Evolutionary conservation across 1,140 invertebrate species (phyloP).

Genomic region (Magallana angulata): DNA sequence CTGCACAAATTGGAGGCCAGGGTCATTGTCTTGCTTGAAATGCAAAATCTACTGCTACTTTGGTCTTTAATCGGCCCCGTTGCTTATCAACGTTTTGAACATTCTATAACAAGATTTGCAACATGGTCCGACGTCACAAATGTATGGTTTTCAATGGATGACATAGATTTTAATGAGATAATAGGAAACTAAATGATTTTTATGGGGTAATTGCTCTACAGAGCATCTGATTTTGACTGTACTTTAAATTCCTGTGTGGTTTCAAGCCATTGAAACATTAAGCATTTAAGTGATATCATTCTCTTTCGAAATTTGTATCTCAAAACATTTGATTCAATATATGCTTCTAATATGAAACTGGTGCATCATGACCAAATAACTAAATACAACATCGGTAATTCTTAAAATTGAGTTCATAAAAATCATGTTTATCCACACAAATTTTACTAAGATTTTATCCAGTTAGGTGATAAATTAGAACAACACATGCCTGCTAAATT

Average conservation of each 20-base stretch:
- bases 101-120: background rate
- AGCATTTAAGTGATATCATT: no score
- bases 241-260: constrained; percentile 27
- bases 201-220: constrained; percentile 4
- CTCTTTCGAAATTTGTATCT: no score
- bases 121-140: constrained; percentile 20
- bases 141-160: constrained; percentile 1
- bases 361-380: no score
- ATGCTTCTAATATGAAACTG: no score
- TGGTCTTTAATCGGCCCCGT: background rate
- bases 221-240: background rate
- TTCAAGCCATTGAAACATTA: background rate
- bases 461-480: no score
- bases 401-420: no score
- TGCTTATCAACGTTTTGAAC: constrained; percentile 3
- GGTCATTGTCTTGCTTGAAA: constrained; percentile 19
- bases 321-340: no score
- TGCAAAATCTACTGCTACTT: constrained; percentile 21
- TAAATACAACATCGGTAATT: no score
- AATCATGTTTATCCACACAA: no score
- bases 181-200: constrained; percentile 28
- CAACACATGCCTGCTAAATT: no score
- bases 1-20: background rate
- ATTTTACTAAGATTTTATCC: no score
- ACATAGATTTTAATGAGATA: constrained; percentile 25